Evolutionary conservation across 1,140 invertebrate species (phyloP).

Genomic region (Drosophila lacertosa): DNA sequence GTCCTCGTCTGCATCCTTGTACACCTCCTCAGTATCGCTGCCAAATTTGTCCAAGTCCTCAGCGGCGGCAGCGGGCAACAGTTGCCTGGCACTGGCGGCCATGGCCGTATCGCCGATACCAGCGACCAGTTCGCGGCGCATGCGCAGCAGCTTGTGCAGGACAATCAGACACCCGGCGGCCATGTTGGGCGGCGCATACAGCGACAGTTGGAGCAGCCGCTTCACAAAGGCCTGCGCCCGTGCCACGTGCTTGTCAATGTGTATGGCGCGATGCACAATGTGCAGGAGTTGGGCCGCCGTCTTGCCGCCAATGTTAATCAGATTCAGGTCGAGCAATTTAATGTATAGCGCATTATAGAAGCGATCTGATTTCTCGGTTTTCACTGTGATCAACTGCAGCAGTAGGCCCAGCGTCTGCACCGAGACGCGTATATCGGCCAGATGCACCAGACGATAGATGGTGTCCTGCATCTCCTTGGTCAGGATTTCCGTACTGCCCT

Average conservation of each 20-base stretch:
- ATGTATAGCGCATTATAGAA: constrained; percentile 96
- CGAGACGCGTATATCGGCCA: constrained; percentile 92
- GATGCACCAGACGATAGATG: constrained; percentile 95
- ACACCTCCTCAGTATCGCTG: constrained; percentile 85
- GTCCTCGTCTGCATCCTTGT: constrained; percentile 85
- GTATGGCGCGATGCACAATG: constrained; percentile 93
- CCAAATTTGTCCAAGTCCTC: constrained; percentile 81
- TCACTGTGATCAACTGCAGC: constrained; percentile 90
- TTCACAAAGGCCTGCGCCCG: constrained; percentile 95
- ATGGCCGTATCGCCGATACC: constrained; percentile 38
- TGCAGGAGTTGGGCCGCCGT: constrained; percentile 94
- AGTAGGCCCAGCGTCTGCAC: constrained; percentile 95
- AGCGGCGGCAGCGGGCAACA: constrained; percentile 16
- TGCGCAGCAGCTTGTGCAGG: constrained; percentile 76
- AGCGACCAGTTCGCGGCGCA: constrained; percentile 60
- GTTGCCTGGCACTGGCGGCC: constrained; percentile 2
- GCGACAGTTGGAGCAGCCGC: constrained; percentile 91
- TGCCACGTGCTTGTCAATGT: constrained; percentile 89
- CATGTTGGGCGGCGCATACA: constrained; percentile 72
- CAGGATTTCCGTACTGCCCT: constrained; percentile 67
- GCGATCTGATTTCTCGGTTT: constrained; percentile 85
- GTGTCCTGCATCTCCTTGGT: constrained; percentile 87
- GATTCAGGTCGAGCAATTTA: constrained; percentile 92
- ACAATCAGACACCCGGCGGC: constrained; percentile 80
- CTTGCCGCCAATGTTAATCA: constrained; percentile 87